Evolutionary conservation across 2,888 invertebrate genomes (phyloP), one percentile per base, ranked within the genome.

Genomic region (Apodemia mormo): DNA sequence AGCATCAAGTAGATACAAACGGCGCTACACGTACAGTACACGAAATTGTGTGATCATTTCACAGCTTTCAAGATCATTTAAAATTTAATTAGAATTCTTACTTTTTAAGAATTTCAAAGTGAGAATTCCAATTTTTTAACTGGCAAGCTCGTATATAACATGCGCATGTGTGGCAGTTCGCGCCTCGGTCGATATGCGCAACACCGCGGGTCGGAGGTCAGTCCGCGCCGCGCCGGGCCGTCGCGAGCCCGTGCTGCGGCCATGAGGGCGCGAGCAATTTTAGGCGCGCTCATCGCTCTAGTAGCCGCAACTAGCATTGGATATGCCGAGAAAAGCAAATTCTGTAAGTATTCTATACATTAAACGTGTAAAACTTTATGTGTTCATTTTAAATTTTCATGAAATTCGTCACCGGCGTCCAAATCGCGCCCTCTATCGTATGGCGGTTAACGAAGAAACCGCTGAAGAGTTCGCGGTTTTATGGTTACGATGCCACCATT

Each of bases 301-400:
- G 83, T 88, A 75, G 84, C 86, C 76, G 80, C 82, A 73, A 78
- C 83, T 74, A 80, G 80, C 77, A 75, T 79, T 81, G 80, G 80
- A 78, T 80, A 87, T 82, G 93, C 92, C 71, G 94, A 94, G 88
- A 93, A 93, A 81, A 94, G 93, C 88, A 94, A 93, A 81, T 94
- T 94, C 88, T 94, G 94, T 94, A 84, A 93, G 94, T 93, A 73
- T 64, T 56, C 33, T 9, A 30, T 30, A 54, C 45, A 14, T 37
- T 37, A 22, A 37, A 49, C 37, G 65, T 45, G n/a, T 54, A 12
- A 43, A 8, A 29, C 33, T 30, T 37, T n/a, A 43, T 7, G 8
- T 14, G 22, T 33, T 33, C 12, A 33, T 66, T 52, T 52, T 10
- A 52, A 52, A 52, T 49, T 49, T 65, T 54, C 37, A 37, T 43